Percentiles rank a stretch among this genome's conserved stretches.
Conservation (phyloP, 2,797 vertebrate genomes). For the Cynopterus sphinx region DNA sequence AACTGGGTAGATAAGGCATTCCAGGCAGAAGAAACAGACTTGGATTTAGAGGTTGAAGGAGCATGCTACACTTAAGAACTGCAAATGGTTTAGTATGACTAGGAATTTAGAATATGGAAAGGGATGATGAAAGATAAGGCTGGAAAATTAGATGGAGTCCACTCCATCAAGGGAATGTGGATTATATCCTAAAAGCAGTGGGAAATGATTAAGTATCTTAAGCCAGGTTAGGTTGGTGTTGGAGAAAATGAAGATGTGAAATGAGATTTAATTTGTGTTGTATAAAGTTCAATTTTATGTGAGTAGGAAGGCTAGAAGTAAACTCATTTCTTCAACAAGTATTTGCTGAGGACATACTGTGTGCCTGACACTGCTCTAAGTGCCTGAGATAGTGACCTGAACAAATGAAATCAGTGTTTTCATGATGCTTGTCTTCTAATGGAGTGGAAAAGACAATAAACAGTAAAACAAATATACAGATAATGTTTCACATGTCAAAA, state of each 20-base stretch:
- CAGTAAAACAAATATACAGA: not conserved
- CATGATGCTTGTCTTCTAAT: not conserved
- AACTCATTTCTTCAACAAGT: not conserved
- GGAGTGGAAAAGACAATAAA: not conserved
- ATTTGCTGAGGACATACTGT: not conserved
- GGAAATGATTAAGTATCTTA: not conserved
- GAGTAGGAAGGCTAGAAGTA: constrained; percentile 5
- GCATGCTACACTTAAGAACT: not conserved
- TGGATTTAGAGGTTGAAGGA: not conserved
- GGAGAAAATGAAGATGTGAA: not conserved
- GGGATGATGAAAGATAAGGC: not conserved
- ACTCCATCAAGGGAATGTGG: not conserved
- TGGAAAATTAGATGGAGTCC: constrained; percentile 12
- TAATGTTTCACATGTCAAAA: not conserved
- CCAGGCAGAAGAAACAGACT: not conserved
- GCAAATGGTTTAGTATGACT: not conserved
- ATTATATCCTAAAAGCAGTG: not conserved
- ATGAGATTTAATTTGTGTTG: not conserved
- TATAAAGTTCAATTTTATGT: not conserved
- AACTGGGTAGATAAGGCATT: not conserved
- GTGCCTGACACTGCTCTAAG: not conserved
- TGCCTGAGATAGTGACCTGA: not conserved
- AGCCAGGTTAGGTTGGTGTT: not conserved
- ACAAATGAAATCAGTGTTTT: not conserved
- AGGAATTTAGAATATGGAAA: constrained; percentile 16